phyloP scores from a whole-genome alignment of 2,888 invertebrate genomes.

The Altica lythri region DNA sequence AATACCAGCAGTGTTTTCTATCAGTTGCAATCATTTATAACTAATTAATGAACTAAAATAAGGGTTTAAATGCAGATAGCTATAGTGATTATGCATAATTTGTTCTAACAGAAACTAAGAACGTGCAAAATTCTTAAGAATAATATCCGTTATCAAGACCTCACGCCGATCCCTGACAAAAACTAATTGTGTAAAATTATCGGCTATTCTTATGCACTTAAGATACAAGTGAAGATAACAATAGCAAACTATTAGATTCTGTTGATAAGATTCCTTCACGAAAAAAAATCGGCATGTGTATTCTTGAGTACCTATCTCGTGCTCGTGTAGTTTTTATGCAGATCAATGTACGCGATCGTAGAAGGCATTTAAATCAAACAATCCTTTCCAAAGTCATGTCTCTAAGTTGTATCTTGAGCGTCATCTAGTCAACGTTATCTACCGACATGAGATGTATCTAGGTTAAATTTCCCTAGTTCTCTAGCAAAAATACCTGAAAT shows the following conservation, averaged over 20 bases:
- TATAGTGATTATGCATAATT: too few relatives aligned
- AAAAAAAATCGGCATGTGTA: conserved; percentile 23
- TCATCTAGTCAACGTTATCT: conserved; percentile 28
- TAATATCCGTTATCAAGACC: conserved; percentile 11
- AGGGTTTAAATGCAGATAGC: too few relatives aligned
- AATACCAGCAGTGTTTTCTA: too few relatives aligned
- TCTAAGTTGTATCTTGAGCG: conserved; percentile 22
- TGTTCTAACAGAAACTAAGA: too few relatives aligned
- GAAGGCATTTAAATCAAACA: conserved; percentile 25
- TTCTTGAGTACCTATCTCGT: conserved; percentile 20
- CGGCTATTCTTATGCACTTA: conserved; percentile 15
- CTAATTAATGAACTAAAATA: too few relatives aligned
- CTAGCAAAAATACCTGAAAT: conserved; percentile 28
- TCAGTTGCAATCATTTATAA: too few relatives aligned
- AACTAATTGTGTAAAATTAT: conserved; percentile 15
- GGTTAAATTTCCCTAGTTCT: conserved; percentile 35
- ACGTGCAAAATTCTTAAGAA: conserved; percentile 1
- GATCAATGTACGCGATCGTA: conserved; percentile 24
- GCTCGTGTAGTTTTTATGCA: conserved; percentile 18
- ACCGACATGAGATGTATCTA: conserved; percentile 33
- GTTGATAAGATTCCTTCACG: conserved; percentile 1
- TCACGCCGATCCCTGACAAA: conserved; percentile 14
- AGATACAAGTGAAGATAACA: conserved; percentile 13
- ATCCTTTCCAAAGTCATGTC: conserved; percentile 27
- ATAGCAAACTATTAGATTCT: conserved; percentile 12